Evolutionary conservation across 1,140 invertebrate genomes (phyloP), one percentile per base, ranked within the genome.

Genomic region (Triops cancriformis): DNA sequence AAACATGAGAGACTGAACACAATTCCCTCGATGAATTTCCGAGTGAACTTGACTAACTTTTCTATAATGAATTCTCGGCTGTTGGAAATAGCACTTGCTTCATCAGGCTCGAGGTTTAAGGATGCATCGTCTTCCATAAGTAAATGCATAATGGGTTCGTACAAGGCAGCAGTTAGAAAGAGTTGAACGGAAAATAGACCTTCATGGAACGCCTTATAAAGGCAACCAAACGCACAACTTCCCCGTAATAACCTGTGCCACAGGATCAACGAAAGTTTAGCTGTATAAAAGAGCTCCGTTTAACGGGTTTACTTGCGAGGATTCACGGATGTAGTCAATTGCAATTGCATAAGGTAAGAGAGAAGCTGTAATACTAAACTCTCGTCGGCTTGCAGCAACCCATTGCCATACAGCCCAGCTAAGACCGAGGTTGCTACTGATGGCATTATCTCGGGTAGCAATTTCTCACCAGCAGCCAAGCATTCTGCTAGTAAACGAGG

Each of bases 91-190:
- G 77, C 77, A 42, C n/a, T 64, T 18, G 51, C 51, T 64, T 82
- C 93, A 93, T 1, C 87, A 0, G 95, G 93, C 85, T 98, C 96
- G 41, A 97, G 91, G 83, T 98, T 96, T 72, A 97, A 87, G 85
- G 94, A 96, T 83, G 92, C 91, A 83, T 98, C 95, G 83, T 96
- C 94, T 81, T 96, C 94, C 85, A 94, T 94, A 3, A 99, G 86
- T n/a, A 98, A 87, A 73, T 92, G 89, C 89, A 98, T 93, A 64
- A 98, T 93, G 1, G 97, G 95, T 18, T 91, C 90, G 83, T 97
- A 92, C 4, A 99, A 87, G 3, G 96, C 93, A 23, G 95, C 92
- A 0, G 94, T 95, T 3, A 99, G 88, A 85, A 98, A 99, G 73
- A 98, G 89, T 81, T 96, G 93, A 0, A 95, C 92, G 7, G 94